Evolutionary conservation across 2,888 invertebrate genomes (phyloP).

Genomic region (Idaea aversata): DNA sequence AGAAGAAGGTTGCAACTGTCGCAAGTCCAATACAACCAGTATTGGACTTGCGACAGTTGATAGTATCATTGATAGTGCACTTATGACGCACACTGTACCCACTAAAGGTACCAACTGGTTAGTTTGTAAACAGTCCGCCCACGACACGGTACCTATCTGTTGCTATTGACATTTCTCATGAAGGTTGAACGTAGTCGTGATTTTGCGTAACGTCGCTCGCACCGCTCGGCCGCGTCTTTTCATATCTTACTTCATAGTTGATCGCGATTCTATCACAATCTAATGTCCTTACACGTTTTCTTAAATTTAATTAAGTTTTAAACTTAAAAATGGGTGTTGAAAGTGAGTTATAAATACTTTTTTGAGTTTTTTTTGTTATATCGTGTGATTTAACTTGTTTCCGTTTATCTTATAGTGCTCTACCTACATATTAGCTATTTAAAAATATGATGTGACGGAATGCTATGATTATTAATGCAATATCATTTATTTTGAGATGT

Average conservation of each 20-base stretch:
- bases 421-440: neutral
- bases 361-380: conserved; percentile 12
- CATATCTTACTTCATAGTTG: conserved; percentile 54
- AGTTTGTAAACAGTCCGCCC: conserved; percentile 40
- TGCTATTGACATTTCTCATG: conserved; percentile 76
- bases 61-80: too few species aligned
- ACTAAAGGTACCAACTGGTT: neutral
- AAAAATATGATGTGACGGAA: neutral
- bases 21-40: too few species aligned
- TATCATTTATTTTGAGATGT: too few species aligned
- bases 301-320: conserved; percentile 4
- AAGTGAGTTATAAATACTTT: conserved; percentile 38
- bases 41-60: too few species aligned
- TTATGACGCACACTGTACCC: neutral
- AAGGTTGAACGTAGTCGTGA: conserved; percentile 72
- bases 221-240: conserved; percentile 55
- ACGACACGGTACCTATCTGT: conserved; percentile 39
- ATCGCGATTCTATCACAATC: conserved; percentile 48
- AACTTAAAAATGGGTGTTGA: conserved; percentile 33
- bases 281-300: conserved; percentile 12
- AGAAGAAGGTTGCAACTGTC: too few species aligned
- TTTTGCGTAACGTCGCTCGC: conserved; percentile 70
- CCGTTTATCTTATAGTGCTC: conserved; percentile 6
- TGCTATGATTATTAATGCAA: neutral
- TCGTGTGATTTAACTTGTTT: conserved; percentile 8